Evolutionary conservation across 1,140 invertebrate genomes (phyloP).

Genomic region (Ruditapes philippinarum): DNA sequence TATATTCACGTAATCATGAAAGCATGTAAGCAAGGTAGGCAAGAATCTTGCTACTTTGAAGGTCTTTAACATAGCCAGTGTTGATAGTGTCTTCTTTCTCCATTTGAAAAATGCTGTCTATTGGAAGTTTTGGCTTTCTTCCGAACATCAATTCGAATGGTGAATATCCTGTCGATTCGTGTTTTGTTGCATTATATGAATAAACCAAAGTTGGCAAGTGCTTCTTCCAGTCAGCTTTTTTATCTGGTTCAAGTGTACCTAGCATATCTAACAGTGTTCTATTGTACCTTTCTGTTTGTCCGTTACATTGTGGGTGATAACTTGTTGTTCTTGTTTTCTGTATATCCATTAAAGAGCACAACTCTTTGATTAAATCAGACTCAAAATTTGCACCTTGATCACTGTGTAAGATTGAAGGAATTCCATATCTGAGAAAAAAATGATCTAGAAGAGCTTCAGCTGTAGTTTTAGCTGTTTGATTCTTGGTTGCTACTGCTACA

Average conservation of each 20-base stretch:
- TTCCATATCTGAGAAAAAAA: slow-evolving; percentile 58
- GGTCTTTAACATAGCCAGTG: no score
- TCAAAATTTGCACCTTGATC: slow-evolving; percentile 65
- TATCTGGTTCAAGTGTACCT: slow-evolving; percentile 42
- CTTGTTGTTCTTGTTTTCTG: slow-evolving; percentile 24
- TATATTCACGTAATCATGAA: no score
- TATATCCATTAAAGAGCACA: slow-evolving; percentile 33
- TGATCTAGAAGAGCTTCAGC: slow-evolving; percentile 54
- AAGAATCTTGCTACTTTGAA: no score
- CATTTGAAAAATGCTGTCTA: no score
- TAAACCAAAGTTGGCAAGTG: slow-evolving; percentile 53
- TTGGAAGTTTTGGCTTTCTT: slow-evolving; percentile 51
- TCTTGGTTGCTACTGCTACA: slow-evolving; percentile 62
- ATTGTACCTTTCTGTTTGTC: slow-evolving; percentile 52
- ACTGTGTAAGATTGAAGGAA: slow-evolving; percentile 21
- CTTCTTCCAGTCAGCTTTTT: slow-evolving; percentile 56
- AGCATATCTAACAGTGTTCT: no score
- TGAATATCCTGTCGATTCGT: slow-evolving; percentile 54
- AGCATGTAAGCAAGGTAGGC: no score
- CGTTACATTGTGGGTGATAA: slow-evolving; percentile 48
- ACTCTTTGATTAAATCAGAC: slow-evolving; percentile 53
- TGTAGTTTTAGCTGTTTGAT: slow-evolving; percentile 59
- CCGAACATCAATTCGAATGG: slow-evolving; percentile 68
- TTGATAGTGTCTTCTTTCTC: no score
- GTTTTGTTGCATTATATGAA: slow-evolving; percentile 53